Conservation (phyloP, 2,888 invertebrate genomes). For the Drosophila borealis region DNA sequence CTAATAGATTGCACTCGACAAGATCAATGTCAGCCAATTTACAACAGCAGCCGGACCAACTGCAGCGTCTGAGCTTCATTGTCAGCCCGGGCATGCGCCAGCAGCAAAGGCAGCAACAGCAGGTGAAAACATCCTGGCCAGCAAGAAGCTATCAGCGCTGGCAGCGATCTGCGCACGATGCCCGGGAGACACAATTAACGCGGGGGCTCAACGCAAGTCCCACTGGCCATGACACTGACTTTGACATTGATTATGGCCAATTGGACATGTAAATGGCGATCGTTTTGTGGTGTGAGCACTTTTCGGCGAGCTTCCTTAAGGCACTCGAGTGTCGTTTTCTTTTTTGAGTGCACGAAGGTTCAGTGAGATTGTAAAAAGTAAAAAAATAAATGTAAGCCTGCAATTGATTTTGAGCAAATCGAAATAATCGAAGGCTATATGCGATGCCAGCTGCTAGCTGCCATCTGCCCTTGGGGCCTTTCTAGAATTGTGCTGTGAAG, state of each 20-base stretch:
- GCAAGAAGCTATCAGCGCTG: conserved; percentile 33
- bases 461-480: conserved; percentile 63
- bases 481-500: conserved; percentile 64
- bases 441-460: background rate
- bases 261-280: conserved; percentile 68
- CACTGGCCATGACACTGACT: conserved; percentile 33
- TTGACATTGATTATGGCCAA: conserved; percentile 65
- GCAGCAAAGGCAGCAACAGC: conserved; percentile 37
- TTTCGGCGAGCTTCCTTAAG: conserved; percentile 35
- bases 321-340: conserved; percentile 33
- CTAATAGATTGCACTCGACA: conserved; percentile 82
- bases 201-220: conserved; percentile 49
- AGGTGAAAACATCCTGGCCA: conserved; percentile 69
- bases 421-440: conserved; percentile 48
- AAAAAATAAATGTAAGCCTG: conserved; percentile 41
- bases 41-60: conserved; percentile 44
- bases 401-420: conserved; percentile 75
- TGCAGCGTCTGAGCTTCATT: conserved; percentile 50
- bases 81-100: conserved; percentile 64
- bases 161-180: conserved; percentile 42
- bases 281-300: conserved; percentile 28
- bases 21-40: conserved; percentile 80
- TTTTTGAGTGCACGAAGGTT: conserved; percentile 36
- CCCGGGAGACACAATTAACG: conserved; percentile 78
- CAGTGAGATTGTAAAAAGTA: conserved; percentile 46